These are phyloP conservation scores for Hucho hucho DNA, from an alignment of 2,113 vertebrate genomes.

Conservation along the genomic window DNA sequence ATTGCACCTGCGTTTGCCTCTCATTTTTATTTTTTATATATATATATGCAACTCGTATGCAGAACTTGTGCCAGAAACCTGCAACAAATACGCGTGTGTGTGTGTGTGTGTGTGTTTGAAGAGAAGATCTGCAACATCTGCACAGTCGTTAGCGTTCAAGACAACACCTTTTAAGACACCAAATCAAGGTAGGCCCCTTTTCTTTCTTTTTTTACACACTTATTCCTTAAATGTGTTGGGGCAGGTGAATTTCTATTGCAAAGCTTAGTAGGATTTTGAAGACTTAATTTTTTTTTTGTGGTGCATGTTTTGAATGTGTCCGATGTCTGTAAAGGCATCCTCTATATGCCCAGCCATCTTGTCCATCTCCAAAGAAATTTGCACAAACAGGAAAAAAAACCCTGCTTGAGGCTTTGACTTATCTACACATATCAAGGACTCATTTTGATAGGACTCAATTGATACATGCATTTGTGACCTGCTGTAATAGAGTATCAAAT, in stretches of 20 bases:
- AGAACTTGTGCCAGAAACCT: constrained; percentile 71
- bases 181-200: constrained; percentile 64
- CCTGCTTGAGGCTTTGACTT: not conserved
- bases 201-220: not conserved
- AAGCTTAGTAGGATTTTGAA: not conserved
- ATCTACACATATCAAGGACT: not conserved
- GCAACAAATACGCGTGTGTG: constrained; percentile 63
- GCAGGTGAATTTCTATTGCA: not conserved
- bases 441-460: not conserved
- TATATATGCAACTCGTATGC: constrained; percentile 64
- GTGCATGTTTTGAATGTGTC: not conserved
- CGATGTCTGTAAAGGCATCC: not conserved
- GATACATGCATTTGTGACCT: not conserved
- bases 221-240: not conserved
- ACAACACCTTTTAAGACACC: constrained; percentile 55
- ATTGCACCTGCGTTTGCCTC: constrained; percentile 64
- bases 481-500: not conserved
- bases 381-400: too few species aligned
- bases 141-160: constrained; percentile 49
- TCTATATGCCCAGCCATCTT: not conserved
- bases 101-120: constrained; percentile 61
- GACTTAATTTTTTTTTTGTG: too few species aligned
- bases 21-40: constrained; percentile 48
- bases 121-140: constrained; percentile 58
- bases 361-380: too few species aligned